Base-by-base conservation (phyloP, 2,113 vertebrate genomes). In the Scolopax mira region DNA sequence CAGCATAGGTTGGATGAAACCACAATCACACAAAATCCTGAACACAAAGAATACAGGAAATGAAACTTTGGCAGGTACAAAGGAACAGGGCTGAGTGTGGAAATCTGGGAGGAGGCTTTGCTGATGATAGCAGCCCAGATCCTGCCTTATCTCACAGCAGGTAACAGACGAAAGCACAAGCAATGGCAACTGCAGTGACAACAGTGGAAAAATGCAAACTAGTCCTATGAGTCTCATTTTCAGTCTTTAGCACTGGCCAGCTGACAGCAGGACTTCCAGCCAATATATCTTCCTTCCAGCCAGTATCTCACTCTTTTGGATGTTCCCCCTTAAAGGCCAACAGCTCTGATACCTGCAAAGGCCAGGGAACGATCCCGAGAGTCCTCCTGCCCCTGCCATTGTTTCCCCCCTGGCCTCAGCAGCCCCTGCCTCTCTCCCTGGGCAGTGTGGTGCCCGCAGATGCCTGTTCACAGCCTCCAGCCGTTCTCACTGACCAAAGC, bases 101-200 rank as follows among this genome's bases (percentile, higher is more conserved):
- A 94, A 96, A 93, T 75, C 31, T 35, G 65, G 73, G 83, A 95
- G 88, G 83, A 84, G 78, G 72, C 46, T 83, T 72, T 85, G 79
- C 35, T 0, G 1, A 12, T 51, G 74, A 31, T 2, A 62, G 54
- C 79, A 60, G 35, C 1, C 0, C 46, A 46, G 88, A 42, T 52
- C 42, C 61, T 52, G 75, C n/a, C 33, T 92, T 78, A 82, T 75
- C 80, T 46, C 79, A 10, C 88, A 87, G 88, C 83, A 69, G 93
- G 90, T 62, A 72, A 27, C 67, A 58, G 69, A 49, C 79, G 62
- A 82, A 91, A 82, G 58, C 1, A 0, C 37, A 35, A 84, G 58
- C 18, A 21, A 35, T 5, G 37, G 69, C 65, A 51, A 11, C 35
- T 14, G 25, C 49, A 39, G 25, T 5, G 41, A 65, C 46, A 81